Base-by-base conservation (phyloP, 2,113 vertebrate species). In the Actinemys pallida region DNA sequence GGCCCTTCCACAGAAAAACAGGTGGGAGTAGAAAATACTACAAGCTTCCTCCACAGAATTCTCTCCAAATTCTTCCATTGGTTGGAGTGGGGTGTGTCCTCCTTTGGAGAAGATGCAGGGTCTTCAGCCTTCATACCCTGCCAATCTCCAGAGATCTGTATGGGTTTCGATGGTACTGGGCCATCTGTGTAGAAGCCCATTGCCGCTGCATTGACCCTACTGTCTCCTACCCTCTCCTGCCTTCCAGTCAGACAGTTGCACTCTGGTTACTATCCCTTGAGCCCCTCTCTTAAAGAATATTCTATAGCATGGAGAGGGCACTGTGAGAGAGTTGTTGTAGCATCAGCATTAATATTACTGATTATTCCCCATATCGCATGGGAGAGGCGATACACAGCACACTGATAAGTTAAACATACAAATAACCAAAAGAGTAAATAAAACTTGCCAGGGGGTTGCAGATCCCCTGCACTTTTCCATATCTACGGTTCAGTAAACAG, bases 401-500 rank as follows among this genome's bases (percentile, higher is more conserved):
- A 11, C 3, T 90, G 89, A 86, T 87, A 95, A 93, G 75, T 96
- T 94, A 95, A 97, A 95, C 92, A 88, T 82, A 96, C 47, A 80
- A 93, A 88, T 24, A 95, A 88, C 92, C 90, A 92, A 95, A 95
- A 93, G 80, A 57, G 59, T 88, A 95, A 94, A 94, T 91, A 95
- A 92, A 96, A 85, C 84, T 75, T 95, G 91, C 92, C 91, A 92
- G 75, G 54, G 75, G 75, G 65, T 87, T 93, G 49, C 93, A 91
- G 93, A 42, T 3, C 11, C 54, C 50, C 81, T 0, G 86, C 91
- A 85, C 92, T 92, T 91, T 93, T 93, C 95, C 87, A 93, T 86
- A 94, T 91, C 92, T 79, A 93, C 69, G 2, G 49, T 69, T 83
- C 92, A 83, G 17, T 20, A 53, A 79, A 91, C 85, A 59, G 95